Evolutionary conservation across 1,140 invertebrate species (phyloP).

Genomic region (Amyelois transitella): DNA sequence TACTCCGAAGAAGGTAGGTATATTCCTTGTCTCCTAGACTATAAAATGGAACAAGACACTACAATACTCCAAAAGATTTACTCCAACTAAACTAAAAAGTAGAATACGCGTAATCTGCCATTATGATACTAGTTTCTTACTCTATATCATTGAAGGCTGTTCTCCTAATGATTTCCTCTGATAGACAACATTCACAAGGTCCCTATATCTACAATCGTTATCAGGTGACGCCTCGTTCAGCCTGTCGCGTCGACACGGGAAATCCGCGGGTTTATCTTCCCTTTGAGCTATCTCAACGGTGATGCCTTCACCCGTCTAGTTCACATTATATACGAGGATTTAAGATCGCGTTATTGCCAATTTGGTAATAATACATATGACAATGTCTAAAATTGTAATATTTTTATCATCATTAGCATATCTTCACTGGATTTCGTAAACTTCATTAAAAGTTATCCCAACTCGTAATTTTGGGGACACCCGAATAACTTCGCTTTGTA

Average conservation of each 20-base stretch:
- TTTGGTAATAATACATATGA: no score
- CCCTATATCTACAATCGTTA: background rate
- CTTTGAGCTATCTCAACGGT: background rate
- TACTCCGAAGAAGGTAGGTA: no score
- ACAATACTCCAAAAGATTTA: no score
- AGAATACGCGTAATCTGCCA: no score
- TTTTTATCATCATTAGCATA: no score
- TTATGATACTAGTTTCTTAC: no score
- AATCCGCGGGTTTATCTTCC: background rate
- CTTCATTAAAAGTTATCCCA: background rate
- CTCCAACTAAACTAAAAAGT: no score
- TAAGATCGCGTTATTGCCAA: no score
- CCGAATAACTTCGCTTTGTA: background rate
- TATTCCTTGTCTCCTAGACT: no score
- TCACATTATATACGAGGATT: background rate
- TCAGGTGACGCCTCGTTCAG: background rate
- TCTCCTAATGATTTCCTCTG: background rate
- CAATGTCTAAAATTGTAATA: no score
- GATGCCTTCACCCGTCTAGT: background rate
- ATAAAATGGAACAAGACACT: no score
- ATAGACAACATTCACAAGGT: background rate
- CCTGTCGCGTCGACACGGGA: background rate
- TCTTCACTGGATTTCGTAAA: background rate
- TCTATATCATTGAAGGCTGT: no score
- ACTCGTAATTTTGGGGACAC: background rate